Evolutionary conservation across 2,113 vertebrate species (phyloP).

Genomic region (Puntigrus tetrazona): DNA sequence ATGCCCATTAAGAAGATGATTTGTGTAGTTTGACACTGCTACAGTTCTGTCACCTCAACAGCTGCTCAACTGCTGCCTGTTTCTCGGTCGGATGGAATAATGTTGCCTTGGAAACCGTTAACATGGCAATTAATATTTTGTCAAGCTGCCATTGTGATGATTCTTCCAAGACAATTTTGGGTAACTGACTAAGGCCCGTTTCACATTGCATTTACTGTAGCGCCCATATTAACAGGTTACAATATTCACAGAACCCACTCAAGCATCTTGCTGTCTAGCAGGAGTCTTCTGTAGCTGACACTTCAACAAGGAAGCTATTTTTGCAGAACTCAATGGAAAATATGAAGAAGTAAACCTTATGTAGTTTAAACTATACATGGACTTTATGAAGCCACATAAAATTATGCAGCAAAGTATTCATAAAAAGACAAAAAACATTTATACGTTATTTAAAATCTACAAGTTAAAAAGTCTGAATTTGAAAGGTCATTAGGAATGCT

Average conservation of each 20-base stretch:
- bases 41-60: neutral
- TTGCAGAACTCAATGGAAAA: neutral
- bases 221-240: neutral
- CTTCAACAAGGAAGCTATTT: neutral
- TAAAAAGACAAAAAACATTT: too few relatives aligned
- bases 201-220: neutral
- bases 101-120: slow-evolving; percentile 42
- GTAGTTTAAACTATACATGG: neutral
- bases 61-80: slow-evolving; percentile 15
- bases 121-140: slow-evolving; percentile 26
- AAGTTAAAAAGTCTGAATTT: neutral
- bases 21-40: neutral
- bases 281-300: neutral
- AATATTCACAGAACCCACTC: neutral
- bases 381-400: neutral
- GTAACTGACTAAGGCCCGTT: slow-evolving; percentile 18
- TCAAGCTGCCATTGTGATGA: slow-evolving; percentile 7
- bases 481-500: neutral
- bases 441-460: neutral
- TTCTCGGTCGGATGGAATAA: slow-evolving; percentile 3
- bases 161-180: neutral
- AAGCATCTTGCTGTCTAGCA: neutral
- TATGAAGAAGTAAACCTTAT: neutral
- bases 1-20: neutral
- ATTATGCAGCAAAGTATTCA: neutral